phyloP scores from a whole-genome alignment of 2,113 vertebrate genomes.

The Ptilonorhynchus violaceus region DNA sequence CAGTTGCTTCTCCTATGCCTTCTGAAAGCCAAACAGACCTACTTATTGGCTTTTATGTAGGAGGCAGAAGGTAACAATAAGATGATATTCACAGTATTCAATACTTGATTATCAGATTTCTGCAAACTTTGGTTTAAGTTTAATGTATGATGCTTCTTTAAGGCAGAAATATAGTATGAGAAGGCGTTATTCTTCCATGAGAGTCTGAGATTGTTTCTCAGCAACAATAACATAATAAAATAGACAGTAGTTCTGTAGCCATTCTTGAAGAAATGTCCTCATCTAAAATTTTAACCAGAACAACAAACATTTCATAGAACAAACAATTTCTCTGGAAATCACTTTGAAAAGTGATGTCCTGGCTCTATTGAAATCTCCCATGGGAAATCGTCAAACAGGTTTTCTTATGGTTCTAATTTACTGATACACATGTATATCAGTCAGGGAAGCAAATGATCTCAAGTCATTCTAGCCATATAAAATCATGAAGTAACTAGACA shows the following conservation, averaged over 20 bases:
- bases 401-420: background rate
- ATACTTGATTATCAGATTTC: background rate
- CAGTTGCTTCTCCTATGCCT: background rate
- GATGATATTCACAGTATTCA: background rate
- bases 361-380: background rate
- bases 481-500: background rate
- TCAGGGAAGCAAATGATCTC: background rate
- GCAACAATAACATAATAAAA: background rate
- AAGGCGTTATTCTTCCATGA: background rate
- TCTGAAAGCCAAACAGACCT: background rate
- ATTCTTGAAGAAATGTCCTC: background rate
- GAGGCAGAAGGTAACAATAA: background rate
- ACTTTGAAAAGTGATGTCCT: background rate
- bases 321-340: background rate
- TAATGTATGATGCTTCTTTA: background rate
- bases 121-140: background rate
- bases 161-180: background rate
- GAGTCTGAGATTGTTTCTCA: background rate
- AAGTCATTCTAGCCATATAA: background rate
- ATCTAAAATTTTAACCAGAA: background rate
- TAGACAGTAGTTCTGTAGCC: background rate
- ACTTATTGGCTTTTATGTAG: background rate
- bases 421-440: background rate
- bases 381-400: background rate
- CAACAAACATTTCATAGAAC: background rate